A percentile compares a stretch with the other conserved stretches of the same genome.
Conservation (phyloP, 2,113 vertebrate genomes). For the Pseudopipra pipra region DNA sequence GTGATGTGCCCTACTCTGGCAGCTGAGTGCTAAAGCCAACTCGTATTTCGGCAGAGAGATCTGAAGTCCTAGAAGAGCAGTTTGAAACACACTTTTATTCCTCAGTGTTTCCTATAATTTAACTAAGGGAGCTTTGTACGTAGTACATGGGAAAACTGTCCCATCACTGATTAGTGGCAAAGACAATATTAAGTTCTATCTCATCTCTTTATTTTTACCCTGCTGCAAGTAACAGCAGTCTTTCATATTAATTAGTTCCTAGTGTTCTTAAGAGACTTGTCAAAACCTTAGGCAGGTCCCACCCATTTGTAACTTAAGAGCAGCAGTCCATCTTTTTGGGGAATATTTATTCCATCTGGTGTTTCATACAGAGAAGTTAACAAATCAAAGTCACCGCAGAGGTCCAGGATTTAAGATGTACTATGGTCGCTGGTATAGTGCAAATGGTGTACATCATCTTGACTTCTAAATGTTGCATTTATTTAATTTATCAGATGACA, state of each 20-base stretch:
- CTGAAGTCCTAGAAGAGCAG: background rate
- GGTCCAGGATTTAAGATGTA: background rate
- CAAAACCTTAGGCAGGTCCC: background rate
- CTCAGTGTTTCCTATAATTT: background rate
- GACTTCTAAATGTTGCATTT: slow-evolving; percentile 62
- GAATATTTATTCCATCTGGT: slow-evolving; percentile 8
- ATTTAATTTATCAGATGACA: slow-evolving; percentile 66
- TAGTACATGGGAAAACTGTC: background rate
- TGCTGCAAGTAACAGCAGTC: background rate
- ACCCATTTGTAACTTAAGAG: background rate
- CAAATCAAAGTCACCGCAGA: background rate
- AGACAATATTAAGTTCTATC: background rate
- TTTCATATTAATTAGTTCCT: background rate
- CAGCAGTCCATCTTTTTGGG: background rate
- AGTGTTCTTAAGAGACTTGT: slow-evolving; percentile 10
- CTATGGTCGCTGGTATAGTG: background rate
- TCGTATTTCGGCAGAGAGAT: background rate
- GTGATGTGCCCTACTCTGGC: background rate
- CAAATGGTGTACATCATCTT: slow-evolving; percentile 5
- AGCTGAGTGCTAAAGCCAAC: background rate
- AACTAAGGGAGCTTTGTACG: background rate
- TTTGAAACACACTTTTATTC: background rate
- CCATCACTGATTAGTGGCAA: background rate
- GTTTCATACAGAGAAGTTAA: background rate
- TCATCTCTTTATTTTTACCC: background rate